Evolutionary conservation across 2,113 vertebrate genomes (phyloP).

Genomic region (human): GRCh38 chr16:61669501-61670000

Average conservation of each 20-base stretch:
- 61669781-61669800: background rate
- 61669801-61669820: background rate
- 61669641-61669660: background rate
- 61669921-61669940: background rate
- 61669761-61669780: background rate
- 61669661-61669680: background rate
- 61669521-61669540: background rate
- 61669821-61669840: background rate
- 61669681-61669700: fast-evolving
- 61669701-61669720: background rate
- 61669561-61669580: background rate
- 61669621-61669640: background rate
- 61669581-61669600: background rate
- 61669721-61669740: background rate
- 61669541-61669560: background rate
- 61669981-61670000: background rate
- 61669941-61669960: background rate
- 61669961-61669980: background rate
- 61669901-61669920: background rate
- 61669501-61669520: background rate
- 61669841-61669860: background rate
- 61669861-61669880: background rate
- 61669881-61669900: background rate
- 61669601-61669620: background rate
- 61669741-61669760: background rate